A percentile compares a stretch with the other conserved stretches of the same genome.
Evolutionary conservation across 2,797 vertebrate genomes (phyloP).

Genomic region (Discoglossus pictus): DNA sequence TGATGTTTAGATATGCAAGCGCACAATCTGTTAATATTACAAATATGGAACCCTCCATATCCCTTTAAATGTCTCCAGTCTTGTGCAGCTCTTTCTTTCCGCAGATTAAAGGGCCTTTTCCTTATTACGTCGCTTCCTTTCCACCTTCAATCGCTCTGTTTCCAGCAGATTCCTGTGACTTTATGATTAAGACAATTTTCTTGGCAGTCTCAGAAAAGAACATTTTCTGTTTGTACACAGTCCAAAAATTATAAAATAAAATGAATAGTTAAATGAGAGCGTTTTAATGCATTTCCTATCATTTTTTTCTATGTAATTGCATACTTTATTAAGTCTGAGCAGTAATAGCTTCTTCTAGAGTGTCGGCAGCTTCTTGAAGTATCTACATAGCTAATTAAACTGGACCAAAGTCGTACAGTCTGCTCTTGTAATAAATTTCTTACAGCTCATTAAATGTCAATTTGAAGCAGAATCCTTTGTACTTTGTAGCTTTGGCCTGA

Average conservation of each 20-base stretch:
- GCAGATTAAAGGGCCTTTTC: no score
- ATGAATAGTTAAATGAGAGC: constrained; percentile 7
- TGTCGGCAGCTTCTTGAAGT: constrained; percentile 57
- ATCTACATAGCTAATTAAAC: constrained; percentile 61
- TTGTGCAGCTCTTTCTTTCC: no score
- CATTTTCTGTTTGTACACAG: not conserved
- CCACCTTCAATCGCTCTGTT: no score
- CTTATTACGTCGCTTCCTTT: no score
- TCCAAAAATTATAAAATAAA: constrained; percentile 15
- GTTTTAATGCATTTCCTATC: constrained; percentile 25
- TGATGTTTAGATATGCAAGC: no score
- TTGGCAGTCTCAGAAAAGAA: no score
- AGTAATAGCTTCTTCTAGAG: constrained; percentile 56
- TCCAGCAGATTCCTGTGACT: no score
- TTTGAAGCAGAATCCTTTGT: constrained; percentile 52
- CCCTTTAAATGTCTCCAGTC: no score
- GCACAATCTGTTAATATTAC: no score
- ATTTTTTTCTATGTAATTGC: constrained; percentile 29
- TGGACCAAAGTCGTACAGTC: constrained; percentile 43
- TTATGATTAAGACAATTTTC: no score
- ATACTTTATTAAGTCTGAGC: constrained; percentile 54
- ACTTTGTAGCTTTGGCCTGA: constrained; percentile 25
- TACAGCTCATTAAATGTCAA: constrained; percentile 54
- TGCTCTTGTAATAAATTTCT: constrained; percentile 54
- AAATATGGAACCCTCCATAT: no score